phyloP scores from a whole-genome alignment of 2,113 vertebrate species.

The Xiphias gladius region DNA sequence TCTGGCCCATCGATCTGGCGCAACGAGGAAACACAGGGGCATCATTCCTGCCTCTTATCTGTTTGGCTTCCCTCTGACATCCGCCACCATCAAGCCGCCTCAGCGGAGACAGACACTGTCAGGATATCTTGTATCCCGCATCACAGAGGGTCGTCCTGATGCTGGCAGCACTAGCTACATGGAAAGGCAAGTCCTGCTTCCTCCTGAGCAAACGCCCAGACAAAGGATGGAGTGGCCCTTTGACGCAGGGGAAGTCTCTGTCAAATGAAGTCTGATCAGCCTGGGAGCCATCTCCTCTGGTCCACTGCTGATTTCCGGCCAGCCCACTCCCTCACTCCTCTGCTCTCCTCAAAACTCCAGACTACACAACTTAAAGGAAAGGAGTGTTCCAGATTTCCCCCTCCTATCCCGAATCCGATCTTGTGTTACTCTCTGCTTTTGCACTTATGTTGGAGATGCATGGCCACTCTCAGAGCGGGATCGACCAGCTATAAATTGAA shows the following conservation, averaged over 20 bases:
- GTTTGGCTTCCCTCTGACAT: constrained; percentile 78
- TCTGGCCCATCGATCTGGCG: constrained; percentile 79
- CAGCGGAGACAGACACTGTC: constrained; percentile 75
- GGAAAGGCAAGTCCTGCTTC: constrained; percentile 47
- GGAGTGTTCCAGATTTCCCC: constrained; percentile 52
- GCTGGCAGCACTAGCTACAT: constrained; percentile 54
- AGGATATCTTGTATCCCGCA: constrained; percentile 80
- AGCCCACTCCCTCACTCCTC: constrained; percentile 31
- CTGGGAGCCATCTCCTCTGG: constrained; percentile 38
- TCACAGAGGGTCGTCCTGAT: constrained; percentile 54
- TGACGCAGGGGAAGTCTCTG: constrained; percentile 61
- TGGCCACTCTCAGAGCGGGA: constrained; percentile 19
- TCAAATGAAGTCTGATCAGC: constrained; percentile 45
- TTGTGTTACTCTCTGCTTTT: constrained; percentile 64
- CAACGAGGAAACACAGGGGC: constrained; percentile 82
- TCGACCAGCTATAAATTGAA: constrained; percentile 36
- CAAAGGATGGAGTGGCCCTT: constrained; percentile 49
- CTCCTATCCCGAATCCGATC: constrained; percentile 48
- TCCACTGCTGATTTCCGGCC: constrained; percentile 3
- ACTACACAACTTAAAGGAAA: constrained; percentile 27
- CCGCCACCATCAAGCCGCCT: constrained; percentile 79
- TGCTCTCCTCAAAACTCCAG: constrained; percentile 35
- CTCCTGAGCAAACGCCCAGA: constrained; percentile 49
- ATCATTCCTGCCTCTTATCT: constrained; percentile 83
- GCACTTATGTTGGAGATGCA: constrained; percentile 44